phyloP scores from a whole-genome alignment of 2,797 vertebrate genomes.

The Phalanger gymnotis region DNA sequence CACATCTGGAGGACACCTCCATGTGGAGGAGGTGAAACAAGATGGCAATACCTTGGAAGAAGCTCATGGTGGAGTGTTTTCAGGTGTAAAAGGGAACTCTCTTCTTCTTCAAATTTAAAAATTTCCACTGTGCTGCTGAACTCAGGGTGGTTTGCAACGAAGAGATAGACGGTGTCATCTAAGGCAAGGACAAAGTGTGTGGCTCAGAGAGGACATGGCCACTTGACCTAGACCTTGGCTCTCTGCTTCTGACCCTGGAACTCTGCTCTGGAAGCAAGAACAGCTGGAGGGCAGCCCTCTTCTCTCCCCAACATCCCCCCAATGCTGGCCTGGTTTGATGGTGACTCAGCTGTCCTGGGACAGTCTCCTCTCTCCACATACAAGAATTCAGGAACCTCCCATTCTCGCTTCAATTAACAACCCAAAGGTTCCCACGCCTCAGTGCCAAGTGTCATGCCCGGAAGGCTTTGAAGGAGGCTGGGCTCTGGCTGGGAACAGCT shows the following conservation, averaged over 20 bases:
- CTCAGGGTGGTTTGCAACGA: conserved; percentile 94
- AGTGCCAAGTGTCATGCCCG: background rate
- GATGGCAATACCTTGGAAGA: conserved; percentile 88
- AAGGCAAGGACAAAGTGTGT: conserved; percentile 55
- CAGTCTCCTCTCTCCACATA: conserved; percentile 42
- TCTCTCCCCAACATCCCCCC: conserved; percentile 34
- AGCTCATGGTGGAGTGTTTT: conserved; percentile 93
- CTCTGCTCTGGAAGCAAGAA: conserved; percentile 49
- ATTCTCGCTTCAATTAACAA: background rate
- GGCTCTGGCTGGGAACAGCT: background rate
- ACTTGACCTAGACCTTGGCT: background rate
- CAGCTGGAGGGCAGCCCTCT: conserved; percentile 11
- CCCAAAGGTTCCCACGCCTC: background rate
- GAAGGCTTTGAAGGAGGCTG: background rate
- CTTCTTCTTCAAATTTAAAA: conserved; percentile 91
- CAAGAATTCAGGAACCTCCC: conserved; percentile 61
- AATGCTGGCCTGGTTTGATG: conserved; percentile 53
- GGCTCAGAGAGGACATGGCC: conserved; percentile 43
- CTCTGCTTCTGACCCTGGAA: conserved; percentile 37
- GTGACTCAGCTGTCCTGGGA: conserved; percentile 64
- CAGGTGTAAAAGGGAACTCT: conserved; percentile 89
- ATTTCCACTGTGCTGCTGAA: conserved; percentile 91
- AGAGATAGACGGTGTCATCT: conserved; percentile 88
- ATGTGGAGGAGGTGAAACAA: background rate
- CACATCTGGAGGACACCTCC: no score